Base-by-base conservation (phyloP, 2,113 vertebrate species). In the Camelus dromedarius region DNA sequence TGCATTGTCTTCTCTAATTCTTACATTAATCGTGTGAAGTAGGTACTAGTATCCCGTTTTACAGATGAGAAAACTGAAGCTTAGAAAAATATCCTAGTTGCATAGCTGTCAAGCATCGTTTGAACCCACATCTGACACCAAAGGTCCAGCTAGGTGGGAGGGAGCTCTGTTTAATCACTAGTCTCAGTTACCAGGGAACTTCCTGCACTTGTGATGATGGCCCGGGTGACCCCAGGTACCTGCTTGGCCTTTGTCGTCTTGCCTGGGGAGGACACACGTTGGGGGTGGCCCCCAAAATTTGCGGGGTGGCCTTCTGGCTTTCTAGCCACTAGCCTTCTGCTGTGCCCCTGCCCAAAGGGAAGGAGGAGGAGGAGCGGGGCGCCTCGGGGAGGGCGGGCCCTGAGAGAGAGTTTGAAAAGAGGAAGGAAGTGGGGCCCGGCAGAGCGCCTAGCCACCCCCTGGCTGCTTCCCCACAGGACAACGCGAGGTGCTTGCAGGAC, bases 371-470 rank as follows among this genome's bases (percentile, higher is more conserved):
- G 48, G 77, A 85, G 92, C 66, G 1, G 69, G 76, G 88, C 58
- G 52, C 82, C 93, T 83, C 2, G 32, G 35, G 69, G 95, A 93
- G 95, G 98, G 98, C 98, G 97, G 98, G 95, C 50, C 92, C 95
- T 19, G 85, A 89, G 94, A 95, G 87, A 93, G 97, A 97, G 89
- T 96, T 93, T 85, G 95, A 97, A 98, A 99, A 99, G 98, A 99
- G 99, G 99, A 99, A 99, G 99, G 98, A 99, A 99, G 98, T 98
- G 95, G 85, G 92, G 96, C 88, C 95, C 89, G 24, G 96, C 97
- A 69, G 93, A 98, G 97, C 66, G 96, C 96, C 0, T 92, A n/a
- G 95, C 97, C 89, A 87, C 95, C 76, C 84, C 92, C 88, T 80
- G 50, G 54, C 75, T 80, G 93, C 94, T 94, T 97, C 97, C 83